These are phyloP conservation scores for Drosophila mayri DNA, from an alignment of 1,140 invertebrate genomes.

Conservation along the genomic window DNA sequence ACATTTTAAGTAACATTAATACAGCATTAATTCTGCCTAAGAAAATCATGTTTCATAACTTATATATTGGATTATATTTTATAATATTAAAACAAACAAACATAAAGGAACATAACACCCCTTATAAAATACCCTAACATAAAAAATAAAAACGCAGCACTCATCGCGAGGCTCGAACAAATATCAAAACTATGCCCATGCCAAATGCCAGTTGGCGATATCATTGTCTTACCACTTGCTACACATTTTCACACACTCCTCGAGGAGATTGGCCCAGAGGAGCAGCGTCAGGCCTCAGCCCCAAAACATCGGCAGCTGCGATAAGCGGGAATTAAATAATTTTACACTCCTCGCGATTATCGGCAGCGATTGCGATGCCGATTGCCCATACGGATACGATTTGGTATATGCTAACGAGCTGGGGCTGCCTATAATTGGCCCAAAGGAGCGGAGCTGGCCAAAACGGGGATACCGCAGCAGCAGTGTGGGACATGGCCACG, in stretches of 20 bases:
- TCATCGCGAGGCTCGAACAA: conserved; percentile 19
- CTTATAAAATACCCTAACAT: conserved; percentile 20
- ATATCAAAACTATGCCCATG: conserved; percentile 50
- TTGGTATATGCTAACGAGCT: conserved; percentile 82
- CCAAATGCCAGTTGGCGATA: conserved; percentile 59
- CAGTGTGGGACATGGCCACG: conserved; percentile 50
- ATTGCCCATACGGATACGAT: conserved; percentile 76
- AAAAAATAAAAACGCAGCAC: conserved; percentile 3
- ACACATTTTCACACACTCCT: conserved; percentile 76
- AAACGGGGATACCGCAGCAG: conserved; percentile 1
- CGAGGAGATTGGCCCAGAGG: conserved; percentile 1
- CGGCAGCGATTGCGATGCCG: conserved; percentile 72
- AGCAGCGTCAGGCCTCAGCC: not conserved
- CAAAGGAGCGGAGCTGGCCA: conserved; percentile 27
- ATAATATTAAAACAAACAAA: not conserved
- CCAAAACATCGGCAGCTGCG: conserved; percentile 54
- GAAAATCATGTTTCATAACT: not conserved
- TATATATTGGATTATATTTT: too few species aligned
- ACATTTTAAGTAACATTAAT: too few species aligned
- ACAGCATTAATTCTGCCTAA: too few species aligned
- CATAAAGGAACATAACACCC: not conserved
- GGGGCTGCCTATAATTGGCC: conserved; percentile 75
- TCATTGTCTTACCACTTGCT: conserved; percentile 73
- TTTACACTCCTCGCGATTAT: conserved; percentile 82
- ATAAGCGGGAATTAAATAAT: conserved; percentile 83